Evolutionary conservation across 2,113 vertebrate species (phyloP).

Genomic region (Petroica traversi): DNA sequence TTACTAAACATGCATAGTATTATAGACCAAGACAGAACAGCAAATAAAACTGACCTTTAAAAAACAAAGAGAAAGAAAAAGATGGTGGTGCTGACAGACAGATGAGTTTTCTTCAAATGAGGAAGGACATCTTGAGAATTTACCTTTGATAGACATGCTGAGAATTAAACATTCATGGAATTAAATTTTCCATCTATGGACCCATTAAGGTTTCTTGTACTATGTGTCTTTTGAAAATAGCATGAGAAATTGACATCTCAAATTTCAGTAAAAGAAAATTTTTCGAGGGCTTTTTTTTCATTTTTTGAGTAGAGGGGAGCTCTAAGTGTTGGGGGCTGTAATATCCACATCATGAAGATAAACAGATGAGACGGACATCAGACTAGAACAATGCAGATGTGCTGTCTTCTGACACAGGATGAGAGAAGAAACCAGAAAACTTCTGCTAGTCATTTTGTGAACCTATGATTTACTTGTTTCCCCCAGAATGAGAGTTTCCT

Average conservation of each 20-base stretch:
- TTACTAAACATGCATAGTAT: neutral
- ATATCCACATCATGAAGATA: neutral
- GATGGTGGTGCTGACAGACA: accelerated
- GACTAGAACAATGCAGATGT: neutral
- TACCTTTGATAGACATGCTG: neutral
- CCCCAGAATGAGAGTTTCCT: neutral
- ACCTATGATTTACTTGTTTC: neutral
- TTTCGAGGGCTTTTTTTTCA: neutral
- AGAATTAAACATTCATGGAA: neutral
- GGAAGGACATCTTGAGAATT: neutral
- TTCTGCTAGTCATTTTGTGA: neutral
- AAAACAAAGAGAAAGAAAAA: neutral
- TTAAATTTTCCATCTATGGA: neutral
- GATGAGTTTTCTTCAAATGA: neutral
- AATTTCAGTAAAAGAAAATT: neutral
- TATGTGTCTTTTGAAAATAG: neutral
- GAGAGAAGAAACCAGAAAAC: neutral
- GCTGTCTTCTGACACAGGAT: neutral
- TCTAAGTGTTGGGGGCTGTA: neutral
- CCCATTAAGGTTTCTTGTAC: neutral
- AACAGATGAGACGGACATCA: neutral
- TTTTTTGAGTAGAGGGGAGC: neutral
- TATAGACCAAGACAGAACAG: neutral
- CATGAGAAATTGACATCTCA: neutral
- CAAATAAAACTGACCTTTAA: neutral